Base-by-base conservation (phyloP, 2,113 vertebrate species). In the Cichladusa arquata region DNA sequence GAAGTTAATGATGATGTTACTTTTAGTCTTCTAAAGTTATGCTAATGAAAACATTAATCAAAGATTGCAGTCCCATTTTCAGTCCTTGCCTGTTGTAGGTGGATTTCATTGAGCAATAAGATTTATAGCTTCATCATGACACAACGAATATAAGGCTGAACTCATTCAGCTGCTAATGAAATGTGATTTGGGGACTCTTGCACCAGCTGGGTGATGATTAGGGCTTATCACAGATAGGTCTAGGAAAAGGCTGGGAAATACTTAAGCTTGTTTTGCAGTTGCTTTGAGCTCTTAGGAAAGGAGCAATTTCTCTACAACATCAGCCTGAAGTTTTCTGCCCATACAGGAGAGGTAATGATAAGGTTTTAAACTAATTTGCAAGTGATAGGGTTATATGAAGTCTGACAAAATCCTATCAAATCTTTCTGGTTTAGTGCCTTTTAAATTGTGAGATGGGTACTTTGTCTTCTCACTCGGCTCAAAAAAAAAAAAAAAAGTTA, bases 171-270 rank as follows among this genome's bases (percentile, higher is more conserved):
- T 82, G 70, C 66, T 80, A 79, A 92, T 28, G 44, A 90, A 88
- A 62, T 74, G 61, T 34, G 73, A 90, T 95, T 0, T 71, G 54
- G 76, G 42, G 36, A 69, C 54, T 88, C n/a, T 71, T 53, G 34
- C 89, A 92, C 19, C 96, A 96, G 78, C 65, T 96, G 96, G 42
- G 54, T 73, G 48, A 57, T 92, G 66, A 92, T 92, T 82, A 57
- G 78, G 51, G 45, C 72, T 95, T 81, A 76, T 93, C 86, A 79
- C 64, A 31, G 85, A 88, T 54, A 76, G 79, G 79, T 62, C 78
- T 83, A 95, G 79, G 88, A 89, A 95, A 79, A 51, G 54, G 82
- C 81, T 65, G 65, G 76, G 53, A 87, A 92, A 92, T 91, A 91
- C 54, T 91, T 96, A 90, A 95, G 51, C 76, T 88, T 66, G 40